These are phyloP conservation scores for Ophioninae sp. DNA, from an alignment of 2,888 invertebrate genomes.

Conservation along the genomic window DNA sequence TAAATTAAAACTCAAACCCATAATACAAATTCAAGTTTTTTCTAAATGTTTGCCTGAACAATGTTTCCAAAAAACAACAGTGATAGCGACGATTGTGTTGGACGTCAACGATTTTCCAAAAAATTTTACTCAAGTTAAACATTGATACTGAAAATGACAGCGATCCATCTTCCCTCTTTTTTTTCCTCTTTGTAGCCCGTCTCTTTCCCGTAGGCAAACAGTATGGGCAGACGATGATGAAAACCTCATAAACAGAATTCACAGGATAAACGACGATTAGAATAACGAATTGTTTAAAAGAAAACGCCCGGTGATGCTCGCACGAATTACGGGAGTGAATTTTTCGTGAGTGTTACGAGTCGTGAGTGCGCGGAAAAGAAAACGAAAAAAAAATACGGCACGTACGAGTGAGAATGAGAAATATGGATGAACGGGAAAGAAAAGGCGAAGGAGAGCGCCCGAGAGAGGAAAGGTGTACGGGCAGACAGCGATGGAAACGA, in stretches of 20 bases:
- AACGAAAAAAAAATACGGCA: not conserved
- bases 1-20: no score
- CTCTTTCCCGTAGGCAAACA: not conserved
- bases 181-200: not conserved
- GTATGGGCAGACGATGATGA: not conserved
- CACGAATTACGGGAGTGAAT: not conserved
- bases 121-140: no score
- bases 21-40: no score
- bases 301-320: not conserved
- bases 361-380: slow-evolving; percentile 6
- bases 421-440: not conserved
- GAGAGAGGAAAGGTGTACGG: slow-evolving; percentile 47
- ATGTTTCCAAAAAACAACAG: no score
- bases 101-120: no score
- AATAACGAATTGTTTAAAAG: not conserved
- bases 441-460: slow-evolving; percentile 13
- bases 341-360: not conserved
- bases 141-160: no score
- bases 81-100: no score
- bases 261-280: not conserved
- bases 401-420: slow-evolving; percentile 13
- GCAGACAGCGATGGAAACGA: slow-evolving; percentile 58
- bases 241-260: not conserved
- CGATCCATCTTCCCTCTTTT: not conserved
- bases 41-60: no score